Evolutionary conservation across 2,888 invertebrate species (phyloP).

Genomic region (Ichneumon xanthorius): DNA sequence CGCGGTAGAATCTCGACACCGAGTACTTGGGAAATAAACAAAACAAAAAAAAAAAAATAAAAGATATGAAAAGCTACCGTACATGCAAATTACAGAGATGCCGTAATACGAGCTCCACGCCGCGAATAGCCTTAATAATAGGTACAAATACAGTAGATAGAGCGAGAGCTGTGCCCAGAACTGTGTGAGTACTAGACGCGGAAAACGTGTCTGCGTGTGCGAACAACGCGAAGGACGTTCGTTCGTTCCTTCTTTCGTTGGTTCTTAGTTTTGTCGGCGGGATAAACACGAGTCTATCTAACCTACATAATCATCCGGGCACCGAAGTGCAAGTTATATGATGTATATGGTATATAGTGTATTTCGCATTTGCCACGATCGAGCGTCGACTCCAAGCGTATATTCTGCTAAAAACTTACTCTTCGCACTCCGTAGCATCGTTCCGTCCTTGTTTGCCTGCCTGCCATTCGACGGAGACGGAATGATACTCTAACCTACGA

Average conservation of each 20-base stretch:
- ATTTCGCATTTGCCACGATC: slow-evolving; percentile 8
- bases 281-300: neutral
- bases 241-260: neutral
- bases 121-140: neutral
- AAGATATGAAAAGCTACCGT: neutral
- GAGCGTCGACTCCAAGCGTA: neutral
- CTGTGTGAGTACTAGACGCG: neutral
- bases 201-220: neutral
- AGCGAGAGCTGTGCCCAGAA: neutral
- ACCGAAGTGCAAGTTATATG: neutral
- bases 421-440: too few relatives aligned
- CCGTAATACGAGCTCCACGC: neutral
- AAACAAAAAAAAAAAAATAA: neutral
- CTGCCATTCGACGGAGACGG: too few relatives aligned
- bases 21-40: neutral
- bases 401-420: too few relatives aligned
- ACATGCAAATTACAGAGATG: neutral
- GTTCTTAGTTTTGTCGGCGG: neutral
- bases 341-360: neutral
- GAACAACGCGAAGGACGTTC: slow-evolving; percentile 18
- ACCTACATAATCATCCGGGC: neutral
- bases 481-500: too few relatives aligned
- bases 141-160: neutral
- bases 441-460: too few relatives aligned
- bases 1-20: neutral